Percentiles rank a stretch among this genome's conserved stretches.
Conservation (phyloP, 2,113 vertebrate genomes). For the Orthonyx spaldingii region DNA sequence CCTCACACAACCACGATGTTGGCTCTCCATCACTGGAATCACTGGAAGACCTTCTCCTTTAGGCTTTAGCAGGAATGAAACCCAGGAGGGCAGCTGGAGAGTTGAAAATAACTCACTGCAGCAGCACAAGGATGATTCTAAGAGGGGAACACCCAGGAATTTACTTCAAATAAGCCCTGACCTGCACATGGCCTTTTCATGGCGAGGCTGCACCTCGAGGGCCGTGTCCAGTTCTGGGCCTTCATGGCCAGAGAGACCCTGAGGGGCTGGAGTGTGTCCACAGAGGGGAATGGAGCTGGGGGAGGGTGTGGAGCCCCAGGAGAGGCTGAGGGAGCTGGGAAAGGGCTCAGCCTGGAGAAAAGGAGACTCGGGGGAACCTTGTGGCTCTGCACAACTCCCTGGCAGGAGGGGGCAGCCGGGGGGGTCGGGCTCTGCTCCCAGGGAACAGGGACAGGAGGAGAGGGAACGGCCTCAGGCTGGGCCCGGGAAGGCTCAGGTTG, state of each 20-base stretch:
- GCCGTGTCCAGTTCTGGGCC: background rate
- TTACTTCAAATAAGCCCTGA: background rate
- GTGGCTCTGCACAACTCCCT: background rate
- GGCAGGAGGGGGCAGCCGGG: background rate
- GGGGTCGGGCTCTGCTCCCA: accelerated
- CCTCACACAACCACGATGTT: accelerated
- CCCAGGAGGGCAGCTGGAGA: background rate
- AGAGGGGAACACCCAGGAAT: accelerated
- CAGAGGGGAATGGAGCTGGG: accelerated
- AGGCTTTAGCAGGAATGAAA: background rate
- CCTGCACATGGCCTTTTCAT: accelerated
- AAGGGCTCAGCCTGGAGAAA: background rate
- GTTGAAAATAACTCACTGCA: background rate
- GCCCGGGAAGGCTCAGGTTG: accelerated
- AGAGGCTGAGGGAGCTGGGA: background rate
- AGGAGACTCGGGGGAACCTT: background rate
- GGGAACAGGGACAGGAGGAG: background rate
- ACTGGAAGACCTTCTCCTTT: background rate
- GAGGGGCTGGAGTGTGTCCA: background rate
- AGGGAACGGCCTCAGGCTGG: accelerated
- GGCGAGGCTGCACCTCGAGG: background rate
- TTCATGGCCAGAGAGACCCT: background rate
- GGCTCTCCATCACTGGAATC: background rate
- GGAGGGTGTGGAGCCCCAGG: background rate
- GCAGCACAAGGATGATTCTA: background rate